These are phyloP conservation scores for Tachina grossa DNA, from an alignment of 2,888 invertebrate genomes.

Conservation along the genomic window DNA sequence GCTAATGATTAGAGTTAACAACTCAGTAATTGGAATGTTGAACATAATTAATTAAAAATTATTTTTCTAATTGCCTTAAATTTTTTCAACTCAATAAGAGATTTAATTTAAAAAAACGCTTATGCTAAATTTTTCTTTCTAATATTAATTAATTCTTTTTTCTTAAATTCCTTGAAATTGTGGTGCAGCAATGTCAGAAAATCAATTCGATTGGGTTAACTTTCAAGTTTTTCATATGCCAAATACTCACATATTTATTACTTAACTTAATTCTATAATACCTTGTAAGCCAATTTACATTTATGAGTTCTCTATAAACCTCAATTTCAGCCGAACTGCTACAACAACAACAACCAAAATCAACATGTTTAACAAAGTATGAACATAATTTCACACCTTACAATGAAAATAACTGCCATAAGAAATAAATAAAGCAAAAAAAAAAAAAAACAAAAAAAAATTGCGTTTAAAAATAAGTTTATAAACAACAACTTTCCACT, in stretches of 20 bases:
- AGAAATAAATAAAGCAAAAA: constrained; percentile 7
- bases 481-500: constrained; percentile 71
- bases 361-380: constrained; percentile 68
- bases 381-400: constrained; percentile 69
- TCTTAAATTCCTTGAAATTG: too few relatives aligned
- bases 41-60: too few relatives aligned
- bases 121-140: too few relatives aligned
- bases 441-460: constrained; percentile 19
- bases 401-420: constrained; percentile 43
- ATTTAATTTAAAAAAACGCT: too few relatives aligned
- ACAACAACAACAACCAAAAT: constrained; percentile 23
- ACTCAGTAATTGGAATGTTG: too few relatives aligned
- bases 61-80: too few relatives aligned
- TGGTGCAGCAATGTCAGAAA: neutral
- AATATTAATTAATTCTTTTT: too few relatives aligned
- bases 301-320: constrained; percentile 60
- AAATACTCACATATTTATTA: constrained; percentile 35
- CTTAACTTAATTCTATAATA: constrained; percentile 43
- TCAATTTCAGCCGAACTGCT: constrained; percentile 13
- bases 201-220: constrained; percentile 41
- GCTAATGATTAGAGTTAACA: too few relatives aligned
- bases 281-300: constrained; percentile 61
- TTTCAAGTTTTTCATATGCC: constrained; percentile 4
- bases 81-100: too few relatives aligned
- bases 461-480: constrained; percentile 12